phyloP scores from a whole-genome alignment of 37 sponge, comb jelly and placozoan genomes.

The Tethya wilhelma region DNA sequence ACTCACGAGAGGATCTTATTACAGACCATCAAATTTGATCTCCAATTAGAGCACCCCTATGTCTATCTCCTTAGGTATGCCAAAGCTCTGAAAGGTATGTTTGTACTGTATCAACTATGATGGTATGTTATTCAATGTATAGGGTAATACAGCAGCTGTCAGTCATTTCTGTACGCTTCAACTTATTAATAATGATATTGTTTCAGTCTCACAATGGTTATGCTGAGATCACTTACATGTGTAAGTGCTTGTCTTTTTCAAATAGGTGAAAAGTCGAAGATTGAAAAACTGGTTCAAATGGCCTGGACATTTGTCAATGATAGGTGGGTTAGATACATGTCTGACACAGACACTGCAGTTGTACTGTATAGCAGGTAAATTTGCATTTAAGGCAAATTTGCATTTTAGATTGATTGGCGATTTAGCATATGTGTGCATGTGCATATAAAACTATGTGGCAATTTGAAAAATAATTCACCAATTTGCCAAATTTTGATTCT shows the following conservation, averaged over 20 bases:
- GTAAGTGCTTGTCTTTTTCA: background rate
- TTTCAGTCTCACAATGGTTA: too few relatives aligned
- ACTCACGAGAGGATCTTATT: constrained; percentile 90
- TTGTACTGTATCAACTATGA: background rate
- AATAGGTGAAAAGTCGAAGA: constrained; percentile 64
- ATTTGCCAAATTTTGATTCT: background rate
- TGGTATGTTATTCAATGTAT: too few relatives aligned
- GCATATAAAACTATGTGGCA: background rate
- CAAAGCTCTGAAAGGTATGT: constrained; percentile 77
- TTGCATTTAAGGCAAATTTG: too few relatives aligned
- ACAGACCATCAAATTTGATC: constrained; percentile 96
- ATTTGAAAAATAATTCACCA: background rate
- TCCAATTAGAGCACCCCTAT: constrained; percentile 90
- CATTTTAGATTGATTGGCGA: too few relatives aligned
- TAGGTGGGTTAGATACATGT: constrained; percentile 48
- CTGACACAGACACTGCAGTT: background rate
- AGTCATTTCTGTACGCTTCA: too few relatives aligned
- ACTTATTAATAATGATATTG: too few relatives aligned
- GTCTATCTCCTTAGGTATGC: constrained; percentile 83
- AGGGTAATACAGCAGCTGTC: too few relatives aligned
- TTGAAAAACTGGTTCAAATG: constrained; percentile 89
- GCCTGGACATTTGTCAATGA: constrained; percentile 97
- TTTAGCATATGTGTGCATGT: background rate
- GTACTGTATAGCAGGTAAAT: too few relatives aligned
- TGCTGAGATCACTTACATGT: background rate